Evolutionary conservation across 2,888 invertebrate genomes (phyloP), one percentile per base, ranked within the genome.

Genomic region (Baccha elongata): DNA sequence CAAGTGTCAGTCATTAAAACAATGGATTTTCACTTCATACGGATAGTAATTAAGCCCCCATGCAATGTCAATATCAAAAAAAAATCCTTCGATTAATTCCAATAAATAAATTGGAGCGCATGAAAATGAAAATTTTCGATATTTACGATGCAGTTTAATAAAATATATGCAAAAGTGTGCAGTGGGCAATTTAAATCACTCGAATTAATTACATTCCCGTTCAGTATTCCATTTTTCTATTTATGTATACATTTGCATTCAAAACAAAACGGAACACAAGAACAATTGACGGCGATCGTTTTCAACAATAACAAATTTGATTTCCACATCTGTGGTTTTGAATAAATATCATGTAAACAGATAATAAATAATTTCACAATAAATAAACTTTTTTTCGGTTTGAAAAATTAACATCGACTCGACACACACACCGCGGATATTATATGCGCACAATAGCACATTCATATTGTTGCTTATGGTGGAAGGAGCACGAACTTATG

Each of bases 331-430:
- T 21, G 21, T 19, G 50, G 50, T 48, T 62, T 46, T 37, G 10
- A 40, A 29, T n/a, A 52, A 19, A 15, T 6, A 32, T 23, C 52
- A 40, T 50, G 37, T 65, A 52, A 67, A 67, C 53, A 44, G 53
- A 53, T 67, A 42, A 53, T 53, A 44, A 53, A n/a, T n/a, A n/a
- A 67, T 53, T 53, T 32, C 11, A 42, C 2, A 42, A 40, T 53
- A 67, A 53, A 67, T 53, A 32, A 29, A 17, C 19, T 3, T 8
- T 32, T 21, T 29, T 67, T 32, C 67, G 4, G 29, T 52, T 42
- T 53, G 29, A 1, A 40, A 11, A 52, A 52, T 52, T 26, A 52
- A 26, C 13, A 44, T 11, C 7, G 29, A 32, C 13, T 23, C 44
- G 10, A 44, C n/a, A 11, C 42, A 40, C n/a, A 40, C 13, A 4